phyloP scores from a whole-genome alignment of 2,888 invertebrate genomes.

The Agrotis ipsilon region DNA sequence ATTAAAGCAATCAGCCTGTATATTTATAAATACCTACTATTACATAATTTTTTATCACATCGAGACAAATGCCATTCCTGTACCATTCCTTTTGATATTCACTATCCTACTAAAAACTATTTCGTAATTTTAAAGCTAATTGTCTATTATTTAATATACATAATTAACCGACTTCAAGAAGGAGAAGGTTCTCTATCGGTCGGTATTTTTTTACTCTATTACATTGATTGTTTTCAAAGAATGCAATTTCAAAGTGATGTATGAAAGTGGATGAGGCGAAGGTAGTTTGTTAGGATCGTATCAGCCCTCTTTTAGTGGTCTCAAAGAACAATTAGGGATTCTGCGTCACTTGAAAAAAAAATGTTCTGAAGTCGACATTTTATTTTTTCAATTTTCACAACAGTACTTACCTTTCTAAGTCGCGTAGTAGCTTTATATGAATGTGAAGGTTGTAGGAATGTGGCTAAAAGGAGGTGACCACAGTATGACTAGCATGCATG shows the following conservation, averaged over 20 bases:
- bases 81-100: conserved; percentile 25
- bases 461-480: not conserved
- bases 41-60: conserved; percentile 40
- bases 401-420: too few relatives aligned
- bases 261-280: not conserved
- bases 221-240: too few relatives aligned
- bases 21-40: not conserved
- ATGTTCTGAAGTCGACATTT: too few relatives aligned
- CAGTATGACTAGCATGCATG: too few relatives aligned
- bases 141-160: too few relatives aligned
- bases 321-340: not conserved
- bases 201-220: too few relatives aligned
- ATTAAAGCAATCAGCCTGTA: conserved; percentile 7
- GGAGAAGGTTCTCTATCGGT: too few relatives aligned
- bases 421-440: not conserved
- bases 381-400: too few relatives aligned
- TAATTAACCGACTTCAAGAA: too few relatives aligned
- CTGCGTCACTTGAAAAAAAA: not conserved
- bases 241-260: not conserved
- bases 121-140: conserved; percentile 21
- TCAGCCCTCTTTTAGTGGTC: too few relatives aligned
- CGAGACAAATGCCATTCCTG: conserved; percentile 27
- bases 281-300: not conserved
- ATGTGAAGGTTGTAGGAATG: not conserved
- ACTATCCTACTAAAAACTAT: not conserved